A percentile compares a stretch with the other conserved stretches of the same genome.
These are phyloP conservation scores for Notiomystis cincta DNA, from an alignment of 2,113 vertebrate genomes.

Conservation along the genomic window DNA sequence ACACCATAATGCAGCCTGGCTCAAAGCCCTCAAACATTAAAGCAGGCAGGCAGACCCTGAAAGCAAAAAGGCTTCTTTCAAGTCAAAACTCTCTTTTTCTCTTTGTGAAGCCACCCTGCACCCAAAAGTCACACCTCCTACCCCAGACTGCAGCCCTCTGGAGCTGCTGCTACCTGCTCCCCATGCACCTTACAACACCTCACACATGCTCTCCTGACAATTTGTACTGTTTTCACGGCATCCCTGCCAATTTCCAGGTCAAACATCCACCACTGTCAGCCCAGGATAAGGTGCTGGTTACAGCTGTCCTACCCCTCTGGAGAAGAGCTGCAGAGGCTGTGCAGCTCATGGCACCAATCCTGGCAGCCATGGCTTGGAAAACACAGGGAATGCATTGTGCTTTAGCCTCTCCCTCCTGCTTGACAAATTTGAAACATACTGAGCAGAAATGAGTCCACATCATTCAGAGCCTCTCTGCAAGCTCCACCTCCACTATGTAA, in stretches of 20 bases:
- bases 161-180: not conserved
- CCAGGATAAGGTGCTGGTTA: not conserved
- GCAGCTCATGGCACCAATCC: not conserved
- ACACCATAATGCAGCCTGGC: slow-evolving; percentile 44
- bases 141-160: not conserved
- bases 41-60: not conserved
- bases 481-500: not conserved
- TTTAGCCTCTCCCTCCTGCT: not conserved
- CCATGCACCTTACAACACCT: not conserved
- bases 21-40: slow-evolving; percentile 42
- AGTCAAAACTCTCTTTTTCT: not conserved
- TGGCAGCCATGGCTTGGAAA: not conserved
- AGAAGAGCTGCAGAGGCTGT: not conserved
- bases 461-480: not conserved
- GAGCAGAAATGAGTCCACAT: not conserved
- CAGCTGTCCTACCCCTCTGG: not conserved
- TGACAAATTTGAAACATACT: not conserved
- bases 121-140: not conserved
- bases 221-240: not conserved
- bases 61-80: slow-evolving; percentile 33
- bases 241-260: not conserved
- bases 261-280: not conserved
- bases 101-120: not conserved
- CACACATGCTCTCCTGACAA: not conserved
- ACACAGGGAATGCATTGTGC: not conserved